phyloP scores from a whole-genome alignment of 2,797 vertebrate species.

The Anableps anableps region DNA sequence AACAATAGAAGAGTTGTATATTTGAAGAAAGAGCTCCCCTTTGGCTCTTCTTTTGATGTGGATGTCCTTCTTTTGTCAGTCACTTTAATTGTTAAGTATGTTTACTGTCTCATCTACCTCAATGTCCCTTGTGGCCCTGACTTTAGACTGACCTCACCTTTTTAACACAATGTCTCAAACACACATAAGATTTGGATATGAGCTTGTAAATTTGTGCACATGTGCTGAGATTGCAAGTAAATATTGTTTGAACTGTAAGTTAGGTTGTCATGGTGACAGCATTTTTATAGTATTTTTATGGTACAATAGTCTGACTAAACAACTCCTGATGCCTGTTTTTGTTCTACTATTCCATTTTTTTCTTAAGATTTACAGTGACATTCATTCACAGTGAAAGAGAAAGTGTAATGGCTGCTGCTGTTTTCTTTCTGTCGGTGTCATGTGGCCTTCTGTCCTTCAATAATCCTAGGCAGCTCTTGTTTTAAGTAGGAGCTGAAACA shows the following conservation, averaged over 20 bases:
- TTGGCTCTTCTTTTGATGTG: constrained; percentile 88
- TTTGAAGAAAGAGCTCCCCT: constrained; percentile 89
- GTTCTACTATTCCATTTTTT: neutral
- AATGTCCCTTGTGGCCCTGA: constrained; percentile 42
- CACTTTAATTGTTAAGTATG: constrained; percentile 59
- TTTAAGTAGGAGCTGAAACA: neutral
- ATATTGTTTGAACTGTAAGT: neutral
- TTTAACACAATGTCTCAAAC: neutral
- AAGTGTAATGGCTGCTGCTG: neutral
- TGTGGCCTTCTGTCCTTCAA: neutral
- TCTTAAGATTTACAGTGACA: neutral
- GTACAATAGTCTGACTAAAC: neutral
- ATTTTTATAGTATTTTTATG: neutral
- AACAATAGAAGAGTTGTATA: constrained; percentile 93
- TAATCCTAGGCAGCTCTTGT: neutral
- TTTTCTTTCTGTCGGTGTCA: neutral
- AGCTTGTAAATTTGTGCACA: neutral
- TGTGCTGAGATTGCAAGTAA: neutral
- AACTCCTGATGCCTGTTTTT: neutral
- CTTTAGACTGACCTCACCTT: neutral
- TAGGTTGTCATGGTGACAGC: neutral
- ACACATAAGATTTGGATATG: neutral
- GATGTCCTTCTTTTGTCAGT: constrained; percentile 80
- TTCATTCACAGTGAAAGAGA: neutral
- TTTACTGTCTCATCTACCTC: constrained; percentile 49